Evolutionary conservation across 2,113 vertebrate species (phyloP).

Genomic region (Megatriorchis doriae): DNA sequence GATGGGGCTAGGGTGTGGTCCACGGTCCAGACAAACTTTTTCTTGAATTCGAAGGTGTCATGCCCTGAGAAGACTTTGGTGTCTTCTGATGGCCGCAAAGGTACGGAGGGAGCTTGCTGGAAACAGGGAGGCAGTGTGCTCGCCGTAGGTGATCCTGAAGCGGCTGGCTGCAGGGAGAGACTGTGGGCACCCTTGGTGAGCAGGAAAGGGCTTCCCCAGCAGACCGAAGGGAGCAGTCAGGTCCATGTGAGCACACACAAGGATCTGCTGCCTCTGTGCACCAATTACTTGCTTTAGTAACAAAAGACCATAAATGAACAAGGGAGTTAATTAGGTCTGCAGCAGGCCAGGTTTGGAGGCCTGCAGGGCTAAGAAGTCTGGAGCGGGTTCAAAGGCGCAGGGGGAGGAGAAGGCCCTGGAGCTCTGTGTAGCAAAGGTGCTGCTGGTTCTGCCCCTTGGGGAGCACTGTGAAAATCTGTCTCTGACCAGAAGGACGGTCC

Average conservation of each 20-base stretch:
- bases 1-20: fast-evolving
- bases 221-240: not conserved
- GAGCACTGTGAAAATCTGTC: not conserved
- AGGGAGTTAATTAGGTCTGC: conserved; percentile 36
- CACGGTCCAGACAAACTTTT: not conserved
- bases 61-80: not conserved
- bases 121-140: not conserved
- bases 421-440: not conserved
- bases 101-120: not conserved
- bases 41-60: not conserved
- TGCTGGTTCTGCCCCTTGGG: not conserved
- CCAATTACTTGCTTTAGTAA: conserved; percentile 27
- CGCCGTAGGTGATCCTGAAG: not conserved
- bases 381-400: not conserved
- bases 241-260: not conserved
- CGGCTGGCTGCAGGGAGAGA: not conserved
- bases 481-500: not conserved
- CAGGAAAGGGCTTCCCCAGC: not conserved
- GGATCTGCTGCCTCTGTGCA: not conserved
- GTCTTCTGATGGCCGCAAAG: not conserved
- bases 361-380: conserved; percentile 10
- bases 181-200: not conserved
- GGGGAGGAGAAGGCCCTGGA: not conserved
- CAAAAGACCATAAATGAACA: conserved; percentile 47
- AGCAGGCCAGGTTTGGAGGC: not conserved